These are phyloP conservation scores for Drosophila azteca DNA, from an alignment of 1,140 invertebrate genomes.

Conservation along the genomic window DNA sequence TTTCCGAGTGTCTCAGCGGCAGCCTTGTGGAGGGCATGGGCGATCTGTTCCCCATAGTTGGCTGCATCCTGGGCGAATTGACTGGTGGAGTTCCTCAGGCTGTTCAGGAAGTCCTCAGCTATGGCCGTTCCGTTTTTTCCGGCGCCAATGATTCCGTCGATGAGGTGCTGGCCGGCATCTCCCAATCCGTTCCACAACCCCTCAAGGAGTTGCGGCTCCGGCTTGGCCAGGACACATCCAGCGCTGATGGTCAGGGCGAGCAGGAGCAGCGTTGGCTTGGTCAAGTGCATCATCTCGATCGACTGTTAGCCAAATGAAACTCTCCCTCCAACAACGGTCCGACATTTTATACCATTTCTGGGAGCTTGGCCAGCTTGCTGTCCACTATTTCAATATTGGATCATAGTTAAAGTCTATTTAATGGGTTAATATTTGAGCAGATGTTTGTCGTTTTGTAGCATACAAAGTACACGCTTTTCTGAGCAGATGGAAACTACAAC, in stretches of 20 bases:
- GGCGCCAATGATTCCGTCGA: slow-evolving; percentile 6
- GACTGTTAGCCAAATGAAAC: slow-evolving; percentile 25
- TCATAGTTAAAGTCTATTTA: slow-evolving; percentile 34
- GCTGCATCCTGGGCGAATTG: not conserved
- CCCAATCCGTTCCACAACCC: slow-evolving; percentile 22
- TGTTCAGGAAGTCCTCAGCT: not conserved
- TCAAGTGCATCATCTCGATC: slow-evolving; percentile 48
- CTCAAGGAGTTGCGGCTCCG: slow-evolving; percentile 8
- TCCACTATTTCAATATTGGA: slow-evolving; percentile 47
- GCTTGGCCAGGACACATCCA: slow-evolving; percentile 27
- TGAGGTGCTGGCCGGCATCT: slow-evolving; percentile 7
- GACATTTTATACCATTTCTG: slow-evolving; percentile 44
- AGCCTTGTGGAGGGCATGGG: slow-evolving; percentile 25
- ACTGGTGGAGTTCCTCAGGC: slow-evolving; percentile 7
- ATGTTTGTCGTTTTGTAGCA: slow-evolving; percentile 8
- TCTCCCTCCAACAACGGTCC: not conserved
- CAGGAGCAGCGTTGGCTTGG: slow-evolving; percentile 51
- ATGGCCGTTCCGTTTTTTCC: slow-evolving; percentile 13
- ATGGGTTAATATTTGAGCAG: slow-evolving; percentile 67
- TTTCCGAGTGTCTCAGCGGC: not conserved
- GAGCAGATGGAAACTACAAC: too few species aligned
- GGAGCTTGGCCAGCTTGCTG: not conserved
- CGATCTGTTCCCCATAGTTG: not conserved
- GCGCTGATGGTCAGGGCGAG: slow-evolving; percentile 49
- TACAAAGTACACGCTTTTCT: too few species aligned